These are phyloP conservation scores for Mesoligia furuncula DNA, from an alignment of 2,888 invertebrate species.

Conservation along the genomic window DNA sequence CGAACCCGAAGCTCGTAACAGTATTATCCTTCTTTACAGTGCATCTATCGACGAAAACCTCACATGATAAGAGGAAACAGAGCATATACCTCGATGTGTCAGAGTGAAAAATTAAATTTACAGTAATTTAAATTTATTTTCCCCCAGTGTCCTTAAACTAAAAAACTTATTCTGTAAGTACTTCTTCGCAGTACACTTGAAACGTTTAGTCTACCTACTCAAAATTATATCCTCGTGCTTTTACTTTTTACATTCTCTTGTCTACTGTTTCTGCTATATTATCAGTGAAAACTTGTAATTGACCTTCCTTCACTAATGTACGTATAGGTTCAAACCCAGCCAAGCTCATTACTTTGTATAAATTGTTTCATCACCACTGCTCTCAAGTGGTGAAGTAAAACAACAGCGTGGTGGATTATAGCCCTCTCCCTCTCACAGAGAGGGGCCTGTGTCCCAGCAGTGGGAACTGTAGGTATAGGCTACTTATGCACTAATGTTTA, in stretches of 20 bases:
- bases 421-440: no score
- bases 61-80: background rate
- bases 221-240: background rate
- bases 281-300: background rate
- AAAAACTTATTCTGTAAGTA: background rate
- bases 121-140: background rate
- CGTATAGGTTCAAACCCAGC: background rate
- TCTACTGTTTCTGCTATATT: background rate
- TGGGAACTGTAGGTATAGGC: no score
- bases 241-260: background rate
- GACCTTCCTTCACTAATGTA: background rate
- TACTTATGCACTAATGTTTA: no score
- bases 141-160: background rate
- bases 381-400: no score
- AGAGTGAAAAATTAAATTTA: no score
- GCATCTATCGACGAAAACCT: background rate
- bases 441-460: no score
- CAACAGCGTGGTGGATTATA: no score
- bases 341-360: no score
- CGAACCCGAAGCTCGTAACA: no score
- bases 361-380: no score
- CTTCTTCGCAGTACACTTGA: background rate
- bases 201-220: background rate
- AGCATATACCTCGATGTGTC: background rate
- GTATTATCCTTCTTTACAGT: background rate